Conservation (phyloP, 2,888 invertebrate species). For the Mellilla xanthometata region DNA sequence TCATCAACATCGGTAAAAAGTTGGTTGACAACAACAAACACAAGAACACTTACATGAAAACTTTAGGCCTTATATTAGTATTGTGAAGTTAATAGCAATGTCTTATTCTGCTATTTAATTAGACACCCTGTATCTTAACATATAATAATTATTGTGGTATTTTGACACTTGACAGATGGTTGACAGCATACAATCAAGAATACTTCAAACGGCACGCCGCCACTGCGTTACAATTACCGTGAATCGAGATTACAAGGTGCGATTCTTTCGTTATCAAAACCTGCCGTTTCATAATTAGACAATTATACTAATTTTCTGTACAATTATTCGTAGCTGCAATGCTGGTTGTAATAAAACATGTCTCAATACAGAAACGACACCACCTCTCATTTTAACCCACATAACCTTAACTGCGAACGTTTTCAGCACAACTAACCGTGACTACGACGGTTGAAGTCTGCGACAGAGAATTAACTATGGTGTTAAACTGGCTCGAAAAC, state of each 20-base stretch:
- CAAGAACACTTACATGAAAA: too few species aligned
- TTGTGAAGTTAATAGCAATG: too few species aligned
- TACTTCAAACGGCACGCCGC: slow-evolving; percentile 6
- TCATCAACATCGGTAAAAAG: too few species aligned
- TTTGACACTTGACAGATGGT: slow-evolving; percentile 2
- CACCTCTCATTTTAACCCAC: not conserved
- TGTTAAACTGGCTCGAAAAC: slow-evolving; percentile 31
- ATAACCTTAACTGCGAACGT: not conserved
- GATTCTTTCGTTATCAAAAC: slow-evolving; percentile 48
- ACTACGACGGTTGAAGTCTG: not conserved
- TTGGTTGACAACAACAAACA: too few species aligned
- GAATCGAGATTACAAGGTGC: slow-evolving; percentile 45
- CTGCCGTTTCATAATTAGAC: slow-evolving; percentile 50
- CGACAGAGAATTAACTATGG: slow-evolving; percentile 19
- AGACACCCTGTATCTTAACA: slow-evolving; percentile 1
- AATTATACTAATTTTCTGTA: slow-evolving; percentile 59
- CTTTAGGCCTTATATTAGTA: too few species aligned
- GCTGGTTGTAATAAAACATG: slow-evolving; percentile 30
- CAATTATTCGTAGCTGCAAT: slow-evolving; percentile 43
- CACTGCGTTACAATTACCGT: slow-evolving; percentile 32
- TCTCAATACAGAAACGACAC: not conserved
- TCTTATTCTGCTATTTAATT: not conserved
- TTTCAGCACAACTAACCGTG: not conserved
- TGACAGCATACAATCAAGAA: slow-evolving; percentile 15
- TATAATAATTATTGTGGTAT: not conserved